Base-by-base conservation (phyloP, 2,888 invertebrate genomes). In the Nymphalis c-album region DNA sequence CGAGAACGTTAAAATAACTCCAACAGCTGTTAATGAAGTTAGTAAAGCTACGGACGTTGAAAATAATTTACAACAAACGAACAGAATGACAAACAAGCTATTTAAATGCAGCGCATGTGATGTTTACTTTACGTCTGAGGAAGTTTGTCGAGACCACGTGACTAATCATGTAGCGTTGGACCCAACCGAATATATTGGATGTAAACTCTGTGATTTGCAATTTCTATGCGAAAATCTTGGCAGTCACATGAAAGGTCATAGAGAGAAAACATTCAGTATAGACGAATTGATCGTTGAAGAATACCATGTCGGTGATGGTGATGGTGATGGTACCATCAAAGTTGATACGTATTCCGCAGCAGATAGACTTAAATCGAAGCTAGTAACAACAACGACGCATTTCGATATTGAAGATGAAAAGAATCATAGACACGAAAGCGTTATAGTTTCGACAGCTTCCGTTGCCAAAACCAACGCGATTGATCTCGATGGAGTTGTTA, bases 191-290 rank as follows among this genome's bases (percentile, higher is more conserved):
- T 87, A 80, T 59, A 87, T 86, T 4, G 83, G 80, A 10, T 88
- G 88, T 60, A 87, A 88, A 57, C 69, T 87, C 0, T 88, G 88
- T 60, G 76, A 80, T 3, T 74, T 86, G 1, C 87, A 85, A 63
- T 86, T 88, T 61, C 69, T 77, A 2, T 80, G 83, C 0, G 75
- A 78, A 20, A 74, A 80, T 2, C 67, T 88, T 0, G 79, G 77
- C 0, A 65, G 70, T 0, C 88, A 88, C 48, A 79, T 87, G 63
- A 75, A 65, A 13, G 70, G 69, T 1, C 86, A 87, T 48, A 83
- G 86, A 47, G 74, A 72, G 0, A 70, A 48, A 0, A 77, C 79
- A 0, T 86, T 87, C 40, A 74, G 71, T 26, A 71, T 85, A 0
- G 80, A 85, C 13, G 74, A 79, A 26, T 73, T 87, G 0, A 71